These are phyloP conservation scores for Tryphoninae sp. DNA, from an alignment of 2,888 invertebrate species.

Conservation along the genomic window DNA sequence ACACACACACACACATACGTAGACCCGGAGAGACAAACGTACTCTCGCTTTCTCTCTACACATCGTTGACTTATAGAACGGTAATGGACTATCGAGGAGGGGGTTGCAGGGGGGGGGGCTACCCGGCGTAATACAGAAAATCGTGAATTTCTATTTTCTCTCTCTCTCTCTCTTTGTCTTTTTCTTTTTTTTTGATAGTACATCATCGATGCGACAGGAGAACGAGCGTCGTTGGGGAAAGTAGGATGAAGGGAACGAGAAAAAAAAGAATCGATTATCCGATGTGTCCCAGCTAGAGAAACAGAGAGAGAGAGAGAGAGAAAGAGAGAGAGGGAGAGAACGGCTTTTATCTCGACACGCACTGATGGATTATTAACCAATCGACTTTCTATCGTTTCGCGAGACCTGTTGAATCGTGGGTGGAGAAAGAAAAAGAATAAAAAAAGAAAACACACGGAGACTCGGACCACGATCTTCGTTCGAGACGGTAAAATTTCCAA, in stretches of 20 bases:
- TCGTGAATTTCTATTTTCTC: background rate
- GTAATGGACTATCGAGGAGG: slow-evolving; percentile 16
- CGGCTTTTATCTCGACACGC: slow-evolving; percentile 42
- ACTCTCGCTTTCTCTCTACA: background rate
- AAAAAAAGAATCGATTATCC: slow-evolving; percentile 14
- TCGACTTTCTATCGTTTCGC: slow-evolving; percentile 21
- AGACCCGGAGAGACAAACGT: background rate
- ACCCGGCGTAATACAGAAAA: background rate
- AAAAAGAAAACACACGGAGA: background rate
- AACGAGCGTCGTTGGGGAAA: background rate
- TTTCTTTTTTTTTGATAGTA: background rate
- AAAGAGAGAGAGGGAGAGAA: background rate
- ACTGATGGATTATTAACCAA: slow-evolving; percentile 34
- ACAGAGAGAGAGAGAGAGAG: no score
- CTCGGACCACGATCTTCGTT: background rate
- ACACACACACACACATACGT: background rate
- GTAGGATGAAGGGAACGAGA: slow-evolving; percentile 7
- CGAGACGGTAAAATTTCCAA: background rate
- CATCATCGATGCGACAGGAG: background rate
- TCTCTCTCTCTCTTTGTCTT: background rate
- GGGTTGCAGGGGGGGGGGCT: background rate
- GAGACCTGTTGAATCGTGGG: slow-evolving; percentile 31
- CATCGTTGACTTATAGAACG: background rate
- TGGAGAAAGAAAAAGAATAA: background rate
- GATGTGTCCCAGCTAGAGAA: background rate